These are phyloP conservation scores for Cherax destructor DNA, from an alignment of 1,140 invertebrate genomes.

Conservation along the genomic window DNA sequence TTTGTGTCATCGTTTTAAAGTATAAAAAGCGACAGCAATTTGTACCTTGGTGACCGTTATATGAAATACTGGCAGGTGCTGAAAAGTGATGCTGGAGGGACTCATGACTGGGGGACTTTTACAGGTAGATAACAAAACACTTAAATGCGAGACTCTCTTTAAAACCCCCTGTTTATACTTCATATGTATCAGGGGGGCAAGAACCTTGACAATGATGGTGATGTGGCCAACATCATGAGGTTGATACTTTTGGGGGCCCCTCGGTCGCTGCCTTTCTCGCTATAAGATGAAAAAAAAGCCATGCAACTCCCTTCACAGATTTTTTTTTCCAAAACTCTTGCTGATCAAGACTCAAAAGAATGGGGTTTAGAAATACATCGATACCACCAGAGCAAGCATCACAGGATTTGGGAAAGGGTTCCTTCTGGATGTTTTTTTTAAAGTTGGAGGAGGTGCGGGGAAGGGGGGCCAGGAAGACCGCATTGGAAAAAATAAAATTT, in stretches of 20 bases:
- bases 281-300: neutral
- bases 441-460: neutral
- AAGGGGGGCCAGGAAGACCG: constrained; percentile 18
- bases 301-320: constrained; percentile 20
- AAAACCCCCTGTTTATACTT: constrained; percentile 60
- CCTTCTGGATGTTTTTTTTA: neutral
- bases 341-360: neutral
- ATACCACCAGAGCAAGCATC: neutral
- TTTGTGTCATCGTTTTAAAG: constrained; percentile 22
- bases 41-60: constrained; percentile 41
- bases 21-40: constrained; percentile 47
- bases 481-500: neutral
- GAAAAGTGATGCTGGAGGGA: constrained; percentile 33
- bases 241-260: constrained; percentile 50
- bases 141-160: constrained; percentile 64
- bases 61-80: constrained; percentile 35
- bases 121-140: neutral
- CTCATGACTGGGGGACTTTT: constrained; percentile 64
- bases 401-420: neutral
- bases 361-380: neutral
- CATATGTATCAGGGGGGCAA: neutral
- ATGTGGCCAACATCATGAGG: constrained; percentile 11
- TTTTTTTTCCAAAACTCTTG: constrained; percentile 34
- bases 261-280: constrained; percentile 45
- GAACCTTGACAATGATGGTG: neutral